Percentiles rank a stretch among this genome's conserved stretches.
Conservation (phyloP, 2,888 invertebrate genomes). For the Brachylomia viminalis region DNA sequence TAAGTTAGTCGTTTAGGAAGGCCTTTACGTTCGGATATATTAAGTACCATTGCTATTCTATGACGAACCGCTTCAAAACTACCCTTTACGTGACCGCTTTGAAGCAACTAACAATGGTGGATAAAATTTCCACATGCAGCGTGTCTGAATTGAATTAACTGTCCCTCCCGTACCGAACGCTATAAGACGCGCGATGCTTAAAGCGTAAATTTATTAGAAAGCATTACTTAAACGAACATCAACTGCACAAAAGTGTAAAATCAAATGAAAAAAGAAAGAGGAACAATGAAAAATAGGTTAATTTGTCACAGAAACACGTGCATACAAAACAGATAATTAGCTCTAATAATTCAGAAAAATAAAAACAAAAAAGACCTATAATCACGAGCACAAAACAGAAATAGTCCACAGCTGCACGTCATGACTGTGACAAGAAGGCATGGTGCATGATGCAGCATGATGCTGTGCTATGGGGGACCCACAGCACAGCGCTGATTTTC, state of each 20-base stretch:
- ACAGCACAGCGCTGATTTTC: too few species aligned
- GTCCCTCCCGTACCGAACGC: constrained; percentile 5
- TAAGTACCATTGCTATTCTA: constrained; percentile 41
- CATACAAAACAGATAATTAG: too few species aligned
- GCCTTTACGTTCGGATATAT: constrained; percentile 50
- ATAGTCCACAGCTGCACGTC: too few species aligned
- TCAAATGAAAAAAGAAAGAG: too few species aligned
- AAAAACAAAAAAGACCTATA: too few species aligned
- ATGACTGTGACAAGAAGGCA: too few species aligned
- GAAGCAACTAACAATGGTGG: constrained; percentile 36
- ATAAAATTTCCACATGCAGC: constrained; percentile 31
- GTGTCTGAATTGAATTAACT: constrained; percentile 27
- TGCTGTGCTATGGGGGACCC: too few species aligned
- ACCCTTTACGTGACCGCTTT: constrained; percentile 58
- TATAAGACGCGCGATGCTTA: constrained; percentile 7
- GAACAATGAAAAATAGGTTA: too few species aligned
- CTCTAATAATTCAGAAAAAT: too few species aligned
- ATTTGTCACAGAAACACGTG: too few species aligned
- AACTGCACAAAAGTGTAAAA: neutral
- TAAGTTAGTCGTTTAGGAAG: constrained; percentile 50
- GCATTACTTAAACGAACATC: neutral
- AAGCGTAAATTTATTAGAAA: constrained; percentile 13
- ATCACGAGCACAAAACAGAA: too few species aligned
- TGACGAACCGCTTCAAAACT: constrained; percentile 51
- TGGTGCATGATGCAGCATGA: too few species aligned